Percentiles rank a stretch among this genome's conserved stretches.
phyloP scores from a whole-genome alignment of 2,113 vertebrate species.

The Notarius lentiginosus region DNA sequence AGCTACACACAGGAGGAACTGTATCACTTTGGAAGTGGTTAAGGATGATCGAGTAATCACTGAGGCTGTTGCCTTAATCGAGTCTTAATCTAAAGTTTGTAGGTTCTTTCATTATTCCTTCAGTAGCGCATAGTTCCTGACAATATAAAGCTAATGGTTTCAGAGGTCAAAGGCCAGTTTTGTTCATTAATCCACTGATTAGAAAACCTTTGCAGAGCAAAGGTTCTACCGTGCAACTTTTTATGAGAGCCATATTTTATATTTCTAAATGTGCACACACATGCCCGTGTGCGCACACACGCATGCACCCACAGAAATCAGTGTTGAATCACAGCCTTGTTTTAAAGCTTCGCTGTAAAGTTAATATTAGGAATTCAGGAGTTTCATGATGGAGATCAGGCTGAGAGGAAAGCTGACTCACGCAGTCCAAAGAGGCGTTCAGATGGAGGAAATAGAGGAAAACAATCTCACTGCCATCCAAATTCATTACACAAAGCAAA shows the following conservation, averaged over 20 bases:
- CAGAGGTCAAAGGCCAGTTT: slow-evolving; percentile 20
- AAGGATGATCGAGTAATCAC: neutral
- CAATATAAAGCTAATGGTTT: neutral
- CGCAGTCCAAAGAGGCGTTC: slow-evolving; percentile 25
- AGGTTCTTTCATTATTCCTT: neutral
- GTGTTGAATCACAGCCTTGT: neutral
- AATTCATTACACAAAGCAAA: slow-evolving; percentile 19
- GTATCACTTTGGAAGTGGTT: neutral
- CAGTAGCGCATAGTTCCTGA: neutral
- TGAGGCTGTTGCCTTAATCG: neutral
- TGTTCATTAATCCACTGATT: slow-evolving; percentile 32
- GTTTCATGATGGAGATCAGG: slow-evolving; percentile 20
- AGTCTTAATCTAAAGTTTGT: neutral
- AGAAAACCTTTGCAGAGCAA: slow-evolving; percentile 21
- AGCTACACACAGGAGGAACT: neutral
- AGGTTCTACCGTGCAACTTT: neutral
- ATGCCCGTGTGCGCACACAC: neutral
- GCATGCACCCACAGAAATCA: neutral
- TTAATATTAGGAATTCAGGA: neutral
- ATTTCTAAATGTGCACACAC: slow-evolving; percentile 21
- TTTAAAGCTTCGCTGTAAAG: neutral
- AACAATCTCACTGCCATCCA: slow-evolving; percentile 22
- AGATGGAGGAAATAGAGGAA: slow-evolving; percentile 21
- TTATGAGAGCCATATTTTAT: neutral
- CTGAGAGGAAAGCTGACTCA: slow-evolving; percentile 14